A percentile compares a stretch with the other conserved stretches of the same genome.
Conservation (phyloP, 2,888 invertebrate genomes). For the Limnephilus lunatus region DNA sequence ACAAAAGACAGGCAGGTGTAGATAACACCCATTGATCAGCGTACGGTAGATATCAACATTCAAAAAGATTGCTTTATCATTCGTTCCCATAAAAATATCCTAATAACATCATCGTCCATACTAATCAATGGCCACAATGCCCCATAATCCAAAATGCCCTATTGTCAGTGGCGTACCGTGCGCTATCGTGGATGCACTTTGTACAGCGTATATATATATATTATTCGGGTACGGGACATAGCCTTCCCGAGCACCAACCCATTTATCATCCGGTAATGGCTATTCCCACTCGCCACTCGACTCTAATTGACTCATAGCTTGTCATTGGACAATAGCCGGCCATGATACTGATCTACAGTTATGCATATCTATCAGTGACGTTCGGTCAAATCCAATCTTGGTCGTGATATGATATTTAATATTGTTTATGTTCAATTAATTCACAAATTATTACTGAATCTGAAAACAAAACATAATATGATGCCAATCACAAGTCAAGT, state of each 20-base stretch:
- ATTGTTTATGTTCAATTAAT: background rate
- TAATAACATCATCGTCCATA: background rate
- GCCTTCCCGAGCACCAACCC: background rate
- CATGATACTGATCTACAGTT: constrained; percentile 5
- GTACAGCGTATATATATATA: background rate
- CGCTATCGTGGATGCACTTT: background rate
- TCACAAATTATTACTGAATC: background rate
- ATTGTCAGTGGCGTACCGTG: background rate
- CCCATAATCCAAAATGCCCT: background rate
- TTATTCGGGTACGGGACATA: background rate
- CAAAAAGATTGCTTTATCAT: background rate
- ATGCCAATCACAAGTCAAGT: too few relatives aligned
- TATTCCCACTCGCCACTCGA: background rate
- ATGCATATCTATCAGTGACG: background rate
- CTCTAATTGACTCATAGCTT: constrained; percentile 39
- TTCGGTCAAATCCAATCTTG: background rate
- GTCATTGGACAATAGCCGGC: constrained; percentile 27
- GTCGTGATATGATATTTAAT: background rate
- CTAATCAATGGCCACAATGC: background rate
- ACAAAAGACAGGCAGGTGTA: too few relatives aligned
- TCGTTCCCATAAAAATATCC: background rate
- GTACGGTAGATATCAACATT: background rate
- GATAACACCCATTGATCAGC: background rate
- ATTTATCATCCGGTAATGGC: constrained; percentile 31
- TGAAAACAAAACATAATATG: background rate